Base-by-base conservation (phyloP, 2,888 invertebrate species). In the Conus canariensis region DNA sequence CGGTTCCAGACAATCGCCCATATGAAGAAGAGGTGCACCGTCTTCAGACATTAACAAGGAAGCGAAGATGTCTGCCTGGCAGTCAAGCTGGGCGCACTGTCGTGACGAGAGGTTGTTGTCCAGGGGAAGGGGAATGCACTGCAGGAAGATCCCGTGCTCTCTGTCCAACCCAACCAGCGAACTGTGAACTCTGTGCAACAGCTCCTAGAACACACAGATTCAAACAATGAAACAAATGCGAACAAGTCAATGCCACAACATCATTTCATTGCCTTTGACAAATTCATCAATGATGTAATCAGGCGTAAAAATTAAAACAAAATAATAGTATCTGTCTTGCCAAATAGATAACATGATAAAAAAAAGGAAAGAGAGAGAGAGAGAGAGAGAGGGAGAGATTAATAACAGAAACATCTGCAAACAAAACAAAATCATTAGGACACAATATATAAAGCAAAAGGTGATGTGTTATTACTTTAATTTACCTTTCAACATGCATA, bases 91-190 rank as follows among this genome's bases (percentile, higher is more conserved):
- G 16, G 74, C 89, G 19, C n/a, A 25, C 58, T 85, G 85, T 19
- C 89, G 14, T n/a, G 85, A 85, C 70, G 70, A 74, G 59, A 85
- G 74, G n/a, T 89, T 89, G 67, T 89, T 89, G 89, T 89, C 74
- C 16, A 89, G 45, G n/a, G 89, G 89, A 19, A 59, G 67, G 9
- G 58, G 74, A 8, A 89, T 19, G 25, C 10, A 19, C 30, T 85
- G 22, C 58, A n/a, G 30, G 45, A 89, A 89, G 58, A 89, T 70
- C 10, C 85, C 85, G 9, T 45, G 67, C 22, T 74, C 74, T 74
- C 59, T 56, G 59, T 3, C 89, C n/a, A n/a, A n/a, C n/a, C 16
- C 45, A 2, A 59, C n/a, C 22, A 89, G 89, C 14, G 74, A 89
- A n/a, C 19, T 16, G 45, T 89, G 83, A 9, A 89, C 59, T 8